Base-by-base conservation (phyloP, 2,797 vertebrate species). In the Limosa lapponica region DNA sequence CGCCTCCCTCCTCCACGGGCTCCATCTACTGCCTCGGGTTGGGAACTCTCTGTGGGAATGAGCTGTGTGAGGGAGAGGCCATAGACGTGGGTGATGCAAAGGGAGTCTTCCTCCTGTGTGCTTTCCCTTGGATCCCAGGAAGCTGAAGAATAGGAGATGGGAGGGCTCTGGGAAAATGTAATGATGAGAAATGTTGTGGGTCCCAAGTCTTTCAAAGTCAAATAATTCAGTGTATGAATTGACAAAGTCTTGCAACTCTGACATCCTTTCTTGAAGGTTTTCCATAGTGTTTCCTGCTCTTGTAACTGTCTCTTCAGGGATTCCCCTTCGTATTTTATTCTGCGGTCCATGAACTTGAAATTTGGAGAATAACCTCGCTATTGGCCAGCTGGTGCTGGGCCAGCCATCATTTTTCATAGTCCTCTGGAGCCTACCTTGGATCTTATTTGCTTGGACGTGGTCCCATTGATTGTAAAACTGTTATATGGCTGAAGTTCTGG, bases 361-460 rank as follows among this genome's bases (percentile, higher is more conserved):
- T 93, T 54, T 77, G 55, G 55, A 90, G 80, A 75, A 57, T 59
- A 92, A 82, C 27, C 48, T 89, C 34, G n/a, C 55, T 57, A 4
- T 51, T 84, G 73, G 23, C 88, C 90, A 89, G 82, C 87, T 96
- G 94, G 52, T 86, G 36, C 51, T 80, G 30, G 57, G 80, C 93
- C 80, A 97, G n/a, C 22, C 43, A 67, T 84, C 51, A 11, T 77
- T 82, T 67, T 80, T 94, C 57, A 52, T 15, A 73, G 88, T 62
- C 30, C 80, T 89, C 85, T 87, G 59, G 77, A 93, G 67, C 67
- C 41, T 77, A 43, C 80, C 73, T 95, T 82, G 83, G 80, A 85
- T 89, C 86, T 89, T 34, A 43, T 5, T 92, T 87, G 59, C 44
- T 84, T 92, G 94, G 88, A 80, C 52, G 14, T 49, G 49, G n/a